Percentiles rank a stretch among this genome's conserved stretches.
phyloP scores from a whole-genome alignment of 2,113 vertebrate species.

The Cygnus buccinator region DNA sequence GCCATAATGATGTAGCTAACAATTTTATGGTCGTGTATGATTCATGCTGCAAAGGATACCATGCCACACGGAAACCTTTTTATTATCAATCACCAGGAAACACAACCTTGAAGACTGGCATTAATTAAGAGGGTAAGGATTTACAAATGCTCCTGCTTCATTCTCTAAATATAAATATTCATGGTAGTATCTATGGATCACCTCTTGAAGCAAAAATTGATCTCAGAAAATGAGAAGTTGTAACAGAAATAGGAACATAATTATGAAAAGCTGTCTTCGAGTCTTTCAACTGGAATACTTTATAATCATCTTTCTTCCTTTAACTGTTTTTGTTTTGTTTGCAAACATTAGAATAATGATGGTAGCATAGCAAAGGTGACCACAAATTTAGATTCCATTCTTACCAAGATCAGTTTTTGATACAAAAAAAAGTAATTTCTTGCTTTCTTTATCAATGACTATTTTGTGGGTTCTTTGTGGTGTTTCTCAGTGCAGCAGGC shows the following conservation, averaged over 20 bases:
- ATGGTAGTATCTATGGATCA: constrained; percentile 52
- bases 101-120: constrained; percentile 60
- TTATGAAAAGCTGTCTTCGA: constrained; percentile 41
- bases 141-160: constrained; percentile 63
- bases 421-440: background rate
- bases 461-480: background rate
- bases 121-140: constrained; percentile 67
- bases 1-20: constrained; percentile 65
- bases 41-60: constrained; percentile 66
- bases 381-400: background rate
- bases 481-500: background rate
- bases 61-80: constrained; percentile 67
- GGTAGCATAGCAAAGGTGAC: background rate
- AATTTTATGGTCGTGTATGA: constrained; percentile 67
- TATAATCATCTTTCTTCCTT: background rate
- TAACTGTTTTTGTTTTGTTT: no score
- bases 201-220: constrained; percentile 56
- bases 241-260: constrained; percentile 39
- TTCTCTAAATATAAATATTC: constrained; percentile 69
- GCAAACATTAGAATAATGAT: background rate
- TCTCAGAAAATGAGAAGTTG: constrained; percentile 44
- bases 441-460: background rate
- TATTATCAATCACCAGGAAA: constrained; percentile 70
- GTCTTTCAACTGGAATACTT: background rate
- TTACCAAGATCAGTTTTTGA: background rate